Conservation (phyloP, 1,140 invertebrate genomes). For the Eriocheir sinensis region DNA sequence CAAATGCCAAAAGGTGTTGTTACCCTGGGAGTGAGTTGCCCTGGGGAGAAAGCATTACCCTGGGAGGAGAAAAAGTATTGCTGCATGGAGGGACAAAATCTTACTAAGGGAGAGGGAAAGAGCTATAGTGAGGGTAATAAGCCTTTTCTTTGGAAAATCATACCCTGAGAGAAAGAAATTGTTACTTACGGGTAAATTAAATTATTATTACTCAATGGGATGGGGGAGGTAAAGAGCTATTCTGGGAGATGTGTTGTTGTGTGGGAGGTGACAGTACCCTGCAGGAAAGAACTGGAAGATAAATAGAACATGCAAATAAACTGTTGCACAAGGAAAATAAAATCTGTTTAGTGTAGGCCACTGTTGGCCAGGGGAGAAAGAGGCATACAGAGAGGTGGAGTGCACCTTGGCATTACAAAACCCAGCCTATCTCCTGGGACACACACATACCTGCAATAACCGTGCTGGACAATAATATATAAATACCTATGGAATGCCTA, state of each 20-base stretch:
- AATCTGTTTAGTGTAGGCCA: no score
- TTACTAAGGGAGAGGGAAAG: neutral
- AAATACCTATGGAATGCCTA: neutral
- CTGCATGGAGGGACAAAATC: neutral
- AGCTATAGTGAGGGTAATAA: no score
- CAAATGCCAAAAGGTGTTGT: conserved; percentile 40
- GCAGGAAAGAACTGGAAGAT: no score
- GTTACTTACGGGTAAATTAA: neutral
- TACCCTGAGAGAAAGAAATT: neutral
- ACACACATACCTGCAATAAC: neutral
- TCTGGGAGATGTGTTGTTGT: no score
- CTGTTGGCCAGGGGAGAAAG: neutral
- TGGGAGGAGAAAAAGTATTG: neutral
- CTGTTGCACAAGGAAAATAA: neutral
- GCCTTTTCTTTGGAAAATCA: no score
- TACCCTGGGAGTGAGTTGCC: neutral
- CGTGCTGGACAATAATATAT: conserved; percentile 20
- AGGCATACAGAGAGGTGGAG: neutral
- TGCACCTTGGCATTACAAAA: neutral
- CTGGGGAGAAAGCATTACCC: neutral
- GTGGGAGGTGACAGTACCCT: no score
- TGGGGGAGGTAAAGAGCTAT: no score
- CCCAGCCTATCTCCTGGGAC: neutral
- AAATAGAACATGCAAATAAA: neutral
- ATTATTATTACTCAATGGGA: neutral